These are phyloP conservation scores for Prietella phreatophila DNA, from an alignment of 2,113 vertebrate genomes.

Conservation along the genomic window DNA sequence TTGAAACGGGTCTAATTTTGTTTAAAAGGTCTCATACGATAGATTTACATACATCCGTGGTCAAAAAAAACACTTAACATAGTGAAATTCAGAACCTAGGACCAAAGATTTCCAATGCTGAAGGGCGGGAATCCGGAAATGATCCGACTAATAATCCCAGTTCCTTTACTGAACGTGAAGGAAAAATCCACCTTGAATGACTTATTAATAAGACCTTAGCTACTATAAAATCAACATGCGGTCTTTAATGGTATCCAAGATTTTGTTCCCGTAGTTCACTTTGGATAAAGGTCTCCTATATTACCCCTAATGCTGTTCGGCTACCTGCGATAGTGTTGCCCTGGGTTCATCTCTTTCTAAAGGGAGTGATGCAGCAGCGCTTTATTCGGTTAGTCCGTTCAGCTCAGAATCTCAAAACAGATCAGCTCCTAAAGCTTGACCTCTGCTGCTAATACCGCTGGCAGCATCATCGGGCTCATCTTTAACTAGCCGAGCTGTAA, in stretches of 20 bases:
- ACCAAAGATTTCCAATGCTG: too few species aligned
- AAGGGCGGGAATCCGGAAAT: background rate
- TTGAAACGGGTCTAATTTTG: too few species aligned
- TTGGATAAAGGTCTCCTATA: too few species aligned
- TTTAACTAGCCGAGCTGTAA: too few species aligned
- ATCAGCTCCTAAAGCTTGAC: too few species aligned
- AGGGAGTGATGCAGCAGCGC: background rate
- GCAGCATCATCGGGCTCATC: too few species aligned
- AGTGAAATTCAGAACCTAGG: background rate
- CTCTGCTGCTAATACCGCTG: too few species aligned
- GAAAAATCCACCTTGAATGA: background rate
- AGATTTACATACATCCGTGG: too few species aligned
- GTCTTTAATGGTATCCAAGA: background rate
- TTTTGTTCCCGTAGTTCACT: too few species aligned
- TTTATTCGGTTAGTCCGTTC: background rate
- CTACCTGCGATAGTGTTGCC: background rate
- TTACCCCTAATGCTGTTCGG: background rate
- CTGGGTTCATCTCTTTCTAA: background rate
- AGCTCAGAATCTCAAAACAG: too few species aligned
- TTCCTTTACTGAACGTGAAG: background rate
- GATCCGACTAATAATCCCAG: background rate
- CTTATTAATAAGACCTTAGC: background rate
- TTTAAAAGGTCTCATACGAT: too few species aligned
- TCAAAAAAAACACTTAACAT: too few species aligned
- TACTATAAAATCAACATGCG: background rate